Evolutionary conservation across 2,888 invertebrate genomes (phyloP), one percentile per base, ranked within the genome.

Genomic region (Shargacucullia verbasci): DNA sequence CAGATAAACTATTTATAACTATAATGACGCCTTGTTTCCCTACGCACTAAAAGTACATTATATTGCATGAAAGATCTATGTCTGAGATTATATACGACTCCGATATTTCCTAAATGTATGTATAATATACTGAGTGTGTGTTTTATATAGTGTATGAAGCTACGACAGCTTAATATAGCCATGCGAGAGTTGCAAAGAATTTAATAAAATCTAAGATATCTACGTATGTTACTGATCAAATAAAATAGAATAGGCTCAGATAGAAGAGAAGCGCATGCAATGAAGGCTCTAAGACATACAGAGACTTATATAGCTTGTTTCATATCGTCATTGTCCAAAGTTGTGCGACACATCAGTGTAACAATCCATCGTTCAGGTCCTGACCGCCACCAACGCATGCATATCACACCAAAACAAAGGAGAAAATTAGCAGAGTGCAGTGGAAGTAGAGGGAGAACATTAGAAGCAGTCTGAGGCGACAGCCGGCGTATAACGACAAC

Each of bases 321-420:
- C 63, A 62, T 72, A 65, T 67, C 55, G 68, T 68, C 55, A 59
- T 68, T 59, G 56, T 76, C 79, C 78, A 39, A 71, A 63, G 78
- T 73, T 66, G 76, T 81, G 81, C 77, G 73, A 79, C 75, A 76
- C 76, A 64, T 93, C 88, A 93, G 89, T 91, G 93, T 85, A 92
- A 88, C 79, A 92, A 83, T 85, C 93, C 93, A 80, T 94, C 92
- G 88, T 93, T 94, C 86, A 93, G 88, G 87, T 93, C 93, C 93
- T 93, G 92, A 79, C 84, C 81, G 84, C 83, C 88, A 85, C 82
- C 88, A 86, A 85, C 80, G 92, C 92, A 91, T 92, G 92, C 93
- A 90, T 84, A 85, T 85, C 89, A 91, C 90, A 91, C 83, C 86
- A 86, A 87, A 77, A 91, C 87, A 83, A 87, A 80, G 81, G 73